Evolutionary conservation across 1,140 invertebrate genomes (phyloP), one percentile per base, ranked within the genome.

Genomic region (Drosophila ogumai): DNA sequence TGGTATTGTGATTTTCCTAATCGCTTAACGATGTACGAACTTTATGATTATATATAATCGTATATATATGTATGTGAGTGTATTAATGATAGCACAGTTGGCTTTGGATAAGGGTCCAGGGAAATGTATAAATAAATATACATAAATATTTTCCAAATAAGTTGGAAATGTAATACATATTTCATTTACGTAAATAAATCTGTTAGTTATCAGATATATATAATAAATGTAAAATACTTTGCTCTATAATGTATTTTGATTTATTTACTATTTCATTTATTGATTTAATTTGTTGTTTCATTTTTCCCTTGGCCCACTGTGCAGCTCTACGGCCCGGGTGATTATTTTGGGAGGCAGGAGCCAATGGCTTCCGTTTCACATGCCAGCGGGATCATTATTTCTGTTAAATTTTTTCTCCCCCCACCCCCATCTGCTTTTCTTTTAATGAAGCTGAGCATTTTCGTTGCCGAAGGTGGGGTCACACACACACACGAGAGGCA

Each of bases 381-480:
- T 72, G 22, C 66, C 44, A 59, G 69, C 22, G 38, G 69, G 69
- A 72, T 71, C 69, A 50, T 72, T 72, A 72, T 71, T 72, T 72
- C 69, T 59, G 69, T 59, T 43, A 49, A 22, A 41, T 22, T 58
- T 71, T 49, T 22, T 9, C 25, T 15, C 12, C 32, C 0, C 6
- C 31, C 31, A 1, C 19, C 13, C 44, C 22, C 63, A 66, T 41
- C 63, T 54, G 67, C 64, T 67, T 43, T 38, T 58, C 44, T 71
- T 72, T 71, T 58, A 72, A 72, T 72, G 68, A 71, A n/a, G n/a
- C n/a, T n/a, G n/a, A n/a, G n/a, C n/a, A n/a, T n/a, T n/a, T n/a
- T n/a, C n/a, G n/a, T n/a, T n/a, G n/a, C 43, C 50, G 25, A 15
- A 6, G 17, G 17, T 28, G n/a, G 61, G 15, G n/a, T 6, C 28